These are phyloP conservation scores for Malthinus seriepunctatus DNA, from an alignment of 2,888 invertebrate genomes.

Conservation along the genomic window DNA sequence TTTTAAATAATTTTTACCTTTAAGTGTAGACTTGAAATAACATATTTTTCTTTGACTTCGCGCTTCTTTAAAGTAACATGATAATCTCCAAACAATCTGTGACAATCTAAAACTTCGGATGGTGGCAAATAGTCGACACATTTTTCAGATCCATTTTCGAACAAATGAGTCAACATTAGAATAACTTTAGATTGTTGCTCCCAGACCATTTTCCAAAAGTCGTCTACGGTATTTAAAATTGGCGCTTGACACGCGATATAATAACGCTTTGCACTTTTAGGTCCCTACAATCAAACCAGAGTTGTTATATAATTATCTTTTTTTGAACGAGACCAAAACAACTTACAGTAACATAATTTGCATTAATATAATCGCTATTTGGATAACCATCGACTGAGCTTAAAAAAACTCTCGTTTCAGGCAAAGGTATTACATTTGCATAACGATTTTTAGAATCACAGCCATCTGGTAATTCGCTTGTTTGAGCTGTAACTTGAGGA, in stretches of 20 bases:
- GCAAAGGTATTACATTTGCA: constrained; percentile 92
- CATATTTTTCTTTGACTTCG: constrained; percentile 89
- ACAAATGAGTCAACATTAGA: constrained; percentile 88
- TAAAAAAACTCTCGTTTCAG: constrained; percentile 85
- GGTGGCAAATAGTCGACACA: constrained; percentile 91
- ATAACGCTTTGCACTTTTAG: constrained; percentile 78
- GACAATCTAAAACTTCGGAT: constrained; percentile 88
- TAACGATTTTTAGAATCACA: constrained; percentile 91
- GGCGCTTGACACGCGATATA: constrained; percentile 95
- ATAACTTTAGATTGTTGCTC: constrained; percentile 88
- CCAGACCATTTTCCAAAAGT: constrained; percentile 98
- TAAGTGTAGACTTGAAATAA: constrained; percentile 82
- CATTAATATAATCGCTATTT: constrained; percentile 89
- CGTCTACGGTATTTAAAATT: constrained; percentile 77
- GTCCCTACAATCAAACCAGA: constrained; percentile 66
- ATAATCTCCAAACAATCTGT: constrained; percentile 84
- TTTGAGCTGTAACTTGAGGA: constrained; percentile 75
- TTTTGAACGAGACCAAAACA: neutral
- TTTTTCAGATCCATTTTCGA: constrained; percentile 87
- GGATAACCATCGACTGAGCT: constrained; percentile 73
- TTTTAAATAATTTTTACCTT: too few species aligned
- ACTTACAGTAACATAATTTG: constrained; percentile 88
- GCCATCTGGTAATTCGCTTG: constrained; percentile 83
- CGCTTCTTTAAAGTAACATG: constrained; percentile 86
- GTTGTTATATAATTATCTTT: neutral